Evolutionary conservation across 2,113 vertebrate species (phyloP), one percentile per base, ranked within the genome.

Genomic region (Megaceryle torquata): DNA sequence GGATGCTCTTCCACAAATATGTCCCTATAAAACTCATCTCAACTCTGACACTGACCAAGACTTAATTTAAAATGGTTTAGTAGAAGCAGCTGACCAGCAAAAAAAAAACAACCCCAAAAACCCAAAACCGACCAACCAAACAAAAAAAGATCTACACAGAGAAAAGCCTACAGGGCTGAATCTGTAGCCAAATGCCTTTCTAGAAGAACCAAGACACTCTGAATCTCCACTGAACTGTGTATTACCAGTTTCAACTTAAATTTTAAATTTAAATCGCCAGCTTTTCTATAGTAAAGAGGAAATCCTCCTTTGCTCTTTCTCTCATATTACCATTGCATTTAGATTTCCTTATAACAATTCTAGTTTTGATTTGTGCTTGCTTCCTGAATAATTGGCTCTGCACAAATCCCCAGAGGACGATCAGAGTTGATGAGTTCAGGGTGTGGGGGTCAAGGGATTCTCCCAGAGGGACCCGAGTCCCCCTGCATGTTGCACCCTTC

Each of bases 61-160:
- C 60, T 95, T 89, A 76, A 95, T 92, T 91, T 93, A 82, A 94
- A 93, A 65, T 63, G 48, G 69, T 91, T 95, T 83, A 94, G 82
- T 57, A 82, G 71, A 96, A 95, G 89, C 63, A 93, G 86, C 80
- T 92, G 82, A 92, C 59, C 61, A 76, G 76, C 68, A 77, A 53
- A n/a, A 71, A 26, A 24, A 21, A 37, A 37, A 7, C 37, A n/a
- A n/a, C n/a, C n/a, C n/a, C n/a, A n/a, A n/a, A n/a, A n/a, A n/a
- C 37, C 37, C 37, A 37, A 37, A 37, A 37, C 37, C 37, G 37
- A 37, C 37, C 37, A 37, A 37, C 37, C 37, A 37, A 37, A 37
- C 37, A 37, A 37, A 37, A 37, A 69, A 46, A 20, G 18, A 16
- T 53, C 61, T 75, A 54, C 76, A 26, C 56, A 93, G 60, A 94